Evolutionary conservation across 2,113 vertebrate species (phyloP), one percentile per base, ranked within the genome.

Genomic region (Mellivora capensis): DNA sequence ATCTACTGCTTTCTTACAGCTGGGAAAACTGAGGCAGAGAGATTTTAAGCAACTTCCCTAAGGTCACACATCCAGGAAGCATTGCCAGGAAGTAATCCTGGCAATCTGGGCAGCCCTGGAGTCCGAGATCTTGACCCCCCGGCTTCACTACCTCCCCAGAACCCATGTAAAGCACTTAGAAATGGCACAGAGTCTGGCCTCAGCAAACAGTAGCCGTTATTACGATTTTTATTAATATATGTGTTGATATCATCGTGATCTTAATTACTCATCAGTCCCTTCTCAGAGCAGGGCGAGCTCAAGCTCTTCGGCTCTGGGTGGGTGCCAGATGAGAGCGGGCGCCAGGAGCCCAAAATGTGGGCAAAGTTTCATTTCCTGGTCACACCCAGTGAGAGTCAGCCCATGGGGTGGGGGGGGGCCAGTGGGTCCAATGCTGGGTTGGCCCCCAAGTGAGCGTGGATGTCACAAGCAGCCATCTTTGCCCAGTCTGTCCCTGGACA

Each of bases 231-330:
- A 67, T 95, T 96, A 94, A 96, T 93, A 82, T 42, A 67, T 47
- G 87, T 90, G 76, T 90, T 94, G 95, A 18, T 98, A 97, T 97
- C 97, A 71, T 71, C 52, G 20, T 5, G 17, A 97, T 97, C 97
- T 96, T 90, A 96, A 97, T 98, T 97, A 97, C 95, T 97, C 97
- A 98, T 96, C 97, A 80, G 42, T 96, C 84, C 92, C 85, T 96
- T 83, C 96, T 93, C 57, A 14, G 94, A 94, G 87, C 85, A 96
- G 94, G 94, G 89, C 98, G 97, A 96, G 97, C 98, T 94, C 94
- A 15, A 96, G 98, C 94, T 3, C 94, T 90, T 49, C 49, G 52
- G 90, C 90, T 69, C 92, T 95, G 97, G 95, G 90, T 37, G 80
- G 71, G 57, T 54, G 98, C 97, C 98, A 97, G 94, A 34, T 20